A percentile compares a stretch with the other conserved stretches of the same genome.
phyloP scores from a whole-genome alignment of 2,888 invertebrate species.

The Bruchidius siliquastri region DNA sequence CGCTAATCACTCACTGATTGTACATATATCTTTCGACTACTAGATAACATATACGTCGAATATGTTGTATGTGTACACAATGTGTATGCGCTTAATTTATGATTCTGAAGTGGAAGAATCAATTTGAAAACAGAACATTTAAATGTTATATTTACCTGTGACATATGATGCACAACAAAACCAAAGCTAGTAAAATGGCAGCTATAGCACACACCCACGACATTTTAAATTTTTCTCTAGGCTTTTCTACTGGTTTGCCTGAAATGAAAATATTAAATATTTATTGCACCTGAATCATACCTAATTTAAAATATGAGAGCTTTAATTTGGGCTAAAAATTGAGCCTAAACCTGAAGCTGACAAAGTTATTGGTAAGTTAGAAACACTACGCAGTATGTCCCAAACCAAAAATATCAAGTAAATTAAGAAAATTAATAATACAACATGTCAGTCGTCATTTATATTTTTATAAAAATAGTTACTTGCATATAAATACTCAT shows the following conservation, averaged over 20 bases:
- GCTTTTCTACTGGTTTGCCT: constrained; percentile 41
- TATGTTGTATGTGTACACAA: no score
- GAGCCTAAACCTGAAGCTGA: background rate
- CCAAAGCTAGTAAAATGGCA: constrained; percentile 48
- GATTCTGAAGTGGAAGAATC: no score
- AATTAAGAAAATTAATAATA: background rate
- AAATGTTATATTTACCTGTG: constrained; percentile 37
- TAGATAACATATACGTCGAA: no score
- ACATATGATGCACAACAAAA: constrained; percentile 51
- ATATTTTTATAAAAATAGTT: no score
- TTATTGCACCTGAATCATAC: background rate
- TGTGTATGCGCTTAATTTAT: no score
- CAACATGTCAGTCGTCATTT: no score
- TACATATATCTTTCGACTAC: no score
- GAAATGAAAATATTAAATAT: constrained; percentile 38
- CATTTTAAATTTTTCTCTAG: constrained; percentile 35
- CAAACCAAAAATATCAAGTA: background rate
- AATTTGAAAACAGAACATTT: no score
- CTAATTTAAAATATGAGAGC: background rate
- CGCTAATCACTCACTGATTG: no score
- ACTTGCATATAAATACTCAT: no score
- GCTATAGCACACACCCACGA: constrained; percentile 42
- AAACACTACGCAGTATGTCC: background rate
- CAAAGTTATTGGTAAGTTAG: background rate
- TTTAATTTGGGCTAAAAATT: background rate